A percentile compares a stretch with the other conserved stretches of the same genome.
phyloP scores from a whole-genome alignment of 2,797 vertebrate species.

The Cephalopachus bancanus region DNA sequence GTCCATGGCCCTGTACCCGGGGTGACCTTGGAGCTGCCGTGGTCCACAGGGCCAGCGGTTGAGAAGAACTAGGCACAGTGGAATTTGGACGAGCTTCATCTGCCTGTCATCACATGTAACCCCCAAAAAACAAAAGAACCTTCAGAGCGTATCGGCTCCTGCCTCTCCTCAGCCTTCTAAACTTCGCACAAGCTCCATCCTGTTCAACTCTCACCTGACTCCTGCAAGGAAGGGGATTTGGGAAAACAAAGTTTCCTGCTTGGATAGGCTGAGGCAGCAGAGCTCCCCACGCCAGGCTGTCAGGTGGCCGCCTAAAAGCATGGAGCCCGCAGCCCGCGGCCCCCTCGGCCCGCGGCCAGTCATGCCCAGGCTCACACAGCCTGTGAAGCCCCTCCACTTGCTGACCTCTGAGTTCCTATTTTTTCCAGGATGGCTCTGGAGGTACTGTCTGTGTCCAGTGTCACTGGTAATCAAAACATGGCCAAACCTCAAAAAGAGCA shows the following conservation, averaged over 20 bases:
- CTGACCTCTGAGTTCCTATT: background rate
- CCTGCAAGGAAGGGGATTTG: background rate
- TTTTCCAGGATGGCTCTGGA: background rate
- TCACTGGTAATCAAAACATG: background rate
- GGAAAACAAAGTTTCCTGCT: background rate
- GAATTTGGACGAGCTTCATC: background rate
- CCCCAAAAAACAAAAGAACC: background rate
- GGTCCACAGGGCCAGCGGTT: background rate
- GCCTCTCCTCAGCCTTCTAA: background rate
- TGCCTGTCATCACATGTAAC: background rate
- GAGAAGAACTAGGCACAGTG: background rate
- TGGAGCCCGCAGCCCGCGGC: no score
- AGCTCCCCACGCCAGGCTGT: no score
- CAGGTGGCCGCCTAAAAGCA: no score
- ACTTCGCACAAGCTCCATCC: background rate
- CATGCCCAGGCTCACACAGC: background rate
- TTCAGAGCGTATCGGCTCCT: background rate
- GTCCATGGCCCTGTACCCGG: background rate
- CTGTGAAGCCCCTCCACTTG: background rate
- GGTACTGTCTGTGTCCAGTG: background rate
- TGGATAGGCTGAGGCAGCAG: no score
- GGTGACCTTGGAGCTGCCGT: rapidly evolving
- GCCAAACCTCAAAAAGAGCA: background rate
- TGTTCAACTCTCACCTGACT: background rate
- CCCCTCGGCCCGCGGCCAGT: background rate